A percentile compares a stretch with the other conserved stretches of the same genome.
Evolutionary conservation across 2,113 vertebrate genomes (phyloP).

Genomic region (Morone saxatilis): DNA sequence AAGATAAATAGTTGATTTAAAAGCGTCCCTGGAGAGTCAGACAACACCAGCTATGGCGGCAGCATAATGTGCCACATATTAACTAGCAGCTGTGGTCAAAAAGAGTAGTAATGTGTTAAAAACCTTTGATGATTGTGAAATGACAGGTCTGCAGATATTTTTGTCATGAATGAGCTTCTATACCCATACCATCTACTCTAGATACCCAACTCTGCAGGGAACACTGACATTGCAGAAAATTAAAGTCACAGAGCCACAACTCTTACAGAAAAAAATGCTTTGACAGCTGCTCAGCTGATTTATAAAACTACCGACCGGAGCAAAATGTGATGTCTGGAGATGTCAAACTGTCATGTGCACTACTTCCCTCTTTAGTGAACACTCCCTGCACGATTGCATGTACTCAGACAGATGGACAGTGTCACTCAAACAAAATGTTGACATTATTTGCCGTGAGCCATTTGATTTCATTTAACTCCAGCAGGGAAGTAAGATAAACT

Average conservation of each 20-base stretch:
- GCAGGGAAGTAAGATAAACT: too few species aligned
- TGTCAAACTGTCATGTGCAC: constrained; percentile 2
- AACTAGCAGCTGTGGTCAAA: neutral
- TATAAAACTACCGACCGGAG: constrained; percentile 9
- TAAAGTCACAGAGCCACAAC: neutral
- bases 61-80: neutral
- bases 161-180: neutral
- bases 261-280: constrained; percentile 4
- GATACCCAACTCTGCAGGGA: neutral
- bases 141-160: neutral
- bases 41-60: neutral
- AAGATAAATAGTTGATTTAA: too few species aligned
- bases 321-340: constrained; percentile 23
- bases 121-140: neutral
- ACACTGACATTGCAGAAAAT: neutral
- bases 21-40: too few species aligned
- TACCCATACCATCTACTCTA: neutral
- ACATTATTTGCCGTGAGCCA: neutral
- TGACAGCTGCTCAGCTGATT: constrained; percentile 33
- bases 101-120: too few species aligned
- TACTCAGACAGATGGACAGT: too few species aligned
- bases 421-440: neutral
- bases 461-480: too few species aligned
- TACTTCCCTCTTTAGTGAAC: constrained; percentile 19
- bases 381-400: neutral